These are phyloP conservation scores for Morpho helenor DNA, from an alignment of 2,888 invertebrate genomes.

Conservation along the genomic window DNA sequence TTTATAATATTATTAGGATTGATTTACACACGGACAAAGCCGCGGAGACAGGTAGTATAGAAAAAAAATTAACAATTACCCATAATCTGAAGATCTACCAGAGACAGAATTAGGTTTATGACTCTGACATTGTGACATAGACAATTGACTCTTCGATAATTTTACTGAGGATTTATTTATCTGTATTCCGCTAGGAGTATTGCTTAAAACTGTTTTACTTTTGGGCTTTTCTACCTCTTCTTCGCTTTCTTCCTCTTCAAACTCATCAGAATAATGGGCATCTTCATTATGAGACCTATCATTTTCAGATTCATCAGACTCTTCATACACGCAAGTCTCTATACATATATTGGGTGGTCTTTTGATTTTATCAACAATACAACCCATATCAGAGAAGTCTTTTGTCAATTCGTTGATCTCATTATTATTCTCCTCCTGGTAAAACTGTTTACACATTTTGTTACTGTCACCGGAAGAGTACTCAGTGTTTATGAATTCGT, in stretches of 20 bases:
- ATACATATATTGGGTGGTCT: conserved; percentile 65
- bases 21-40: too few species aligned
- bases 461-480: conserved; percentile 65
- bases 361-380: conserved; percentile 64
- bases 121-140: conserved; percentile 37
- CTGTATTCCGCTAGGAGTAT: conserved; percentile 28
- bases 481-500: conserved; percentile 46
- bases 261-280: conserved; percentile 67
- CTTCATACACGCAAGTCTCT: conserved; percentile 58
- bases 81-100: conserved; percentile 56
- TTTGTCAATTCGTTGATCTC: conserved; percentile 66
- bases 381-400: conserved; percentile 69
- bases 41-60: too few species aligned
- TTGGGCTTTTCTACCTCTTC: conserved; percentile 41
- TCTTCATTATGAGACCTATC: conserved; percentile 38
- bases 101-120: conserved; percentile 48
- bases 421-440: conserved; percentile 72
- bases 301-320: conserved; percentile 44
- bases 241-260: conserved; percentile 65
- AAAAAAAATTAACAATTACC: conserved; percentile 40
- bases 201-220: conserved; percentile 34
- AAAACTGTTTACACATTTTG: conserved; percentile 51
- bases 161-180: conserved; percentile 42
- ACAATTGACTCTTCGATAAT: conserved; percentile 55
- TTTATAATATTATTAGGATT: too few species aligned